phyloP scores from a whole-genome alignment of 2,113 vertebrate genomes.

The Rhinichthys klamathensis region DNA sequence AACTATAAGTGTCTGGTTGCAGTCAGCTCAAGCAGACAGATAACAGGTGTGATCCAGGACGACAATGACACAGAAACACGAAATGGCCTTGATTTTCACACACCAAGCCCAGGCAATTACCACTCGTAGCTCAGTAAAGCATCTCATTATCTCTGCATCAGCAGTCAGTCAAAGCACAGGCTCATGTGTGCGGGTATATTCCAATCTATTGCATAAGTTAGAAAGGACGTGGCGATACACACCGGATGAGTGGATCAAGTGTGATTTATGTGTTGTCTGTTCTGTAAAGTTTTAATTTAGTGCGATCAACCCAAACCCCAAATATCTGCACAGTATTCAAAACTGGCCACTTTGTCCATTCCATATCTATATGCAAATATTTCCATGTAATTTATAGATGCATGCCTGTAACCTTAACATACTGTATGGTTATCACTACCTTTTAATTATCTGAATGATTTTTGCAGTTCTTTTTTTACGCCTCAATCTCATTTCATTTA shows the following conservation, averaged over 20 bases:
- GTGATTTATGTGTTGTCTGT: neutral
- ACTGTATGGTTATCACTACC: neutral
- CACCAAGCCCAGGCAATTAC: slow-evolving; percentile 57
- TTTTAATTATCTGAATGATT: slow-evolving; percentile 6
- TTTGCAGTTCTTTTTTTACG: slow-evolving; percentile 14
- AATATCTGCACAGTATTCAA: neutral
- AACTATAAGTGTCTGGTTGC: neutral
- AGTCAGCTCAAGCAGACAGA: neutral
- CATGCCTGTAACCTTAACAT: neutral
- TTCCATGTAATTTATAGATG: slow-evolving; percentile 10
- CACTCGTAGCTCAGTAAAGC: slow-evolving; percentile 51
- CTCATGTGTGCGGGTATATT: neutral
- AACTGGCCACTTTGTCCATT: neutral
- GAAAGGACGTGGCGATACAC: neutral
- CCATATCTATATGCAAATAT: neutral
- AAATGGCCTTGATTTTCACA: slow-evolving; percentile 53
- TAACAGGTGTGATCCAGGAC: slow-evolving; percentile 59
- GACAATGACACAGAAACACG: slow-evolving; percentile 45
- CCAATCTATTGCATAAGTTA: neutral
- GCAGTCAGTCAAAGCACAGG: slow-evolving; percentile 30
- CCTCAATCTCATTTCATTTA: slow-evolving; percentile 45
- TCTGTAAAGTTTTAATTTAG: neutral
- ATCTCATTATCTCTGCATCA: slow-evolving; percentile 64
- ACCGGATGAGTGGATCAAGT: neutral
- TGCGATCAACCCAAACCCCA: neutral